These are phyloP conservation scores for Antheraea pernyi DNA, from an alignment of 1,140 invertebrate genomes.

Conservation along the genomic window DNA sequence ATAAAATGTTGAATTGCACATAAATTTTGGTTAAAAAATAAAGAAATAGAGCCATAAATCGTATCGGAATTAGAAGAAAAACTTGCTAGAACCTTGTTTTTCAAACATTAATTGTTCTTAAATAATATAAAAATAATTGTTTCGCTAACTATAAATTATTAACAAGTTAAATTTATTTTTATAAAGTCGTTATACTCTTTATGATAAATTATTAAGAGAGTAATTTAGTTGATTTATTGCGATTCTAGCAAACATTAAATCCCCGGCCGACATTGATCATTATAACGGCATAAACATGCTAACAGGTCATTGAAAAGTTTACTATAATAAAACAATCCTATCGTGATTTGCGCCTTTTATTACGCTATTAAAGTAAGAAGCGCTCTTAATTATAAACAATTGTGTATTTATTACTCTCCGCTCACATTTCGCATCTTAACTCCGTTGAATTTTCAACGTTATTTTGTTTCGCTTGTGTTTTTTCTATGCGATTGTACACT, in stretches of 20 bases:
- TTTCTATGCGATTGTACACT: slow-evolving; percentile 14
- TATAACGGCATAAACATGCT: slow-evolving; percentile 19
- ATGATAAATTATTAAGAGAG: not conserved
- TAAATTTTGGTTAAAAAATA: too few species aligned
- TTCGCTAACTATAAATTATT: not conserved
- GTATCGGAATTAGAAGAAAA: not conserved
- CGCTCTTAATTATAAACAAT: slow-evolving; percentile 59
- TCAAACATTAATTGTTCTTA: not conserved
- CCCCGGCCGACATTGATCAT: slow-evolving; percentile 14
- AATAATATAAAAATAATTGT: not conserved
- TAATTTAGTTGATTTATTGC: slow-evolving; percentile 9
- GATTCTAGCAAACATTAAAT: slow-evolving; percentile 10
- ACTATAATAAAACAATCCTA: slow-evolving; percentile 31
- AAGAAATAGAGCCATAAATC: too few species aligned
- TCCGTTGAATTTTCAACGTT: slow-evolving; percentile 19
- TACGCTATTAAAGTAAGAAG: slow-evolving; percentile 57
- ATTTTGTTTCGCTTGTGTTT: slow-evolving; percentile 8
- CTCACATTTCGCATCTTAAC: slow-evolving; percentile 23
- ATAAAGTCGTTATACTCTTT: not conserved
- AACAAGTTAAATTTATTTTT: not conserved
- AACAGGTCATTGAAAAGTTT: slow-evolving; percentile 28
- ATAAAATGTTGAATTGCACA: too few species aligned
- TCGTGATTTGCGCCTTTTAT: slow-evolving; percentile 43
- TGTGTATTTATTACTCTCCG: slow-evolving; percentile 48
- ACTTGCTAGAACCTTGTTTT: not conserved